These are phyloP conservation scores for Tetraodon nigroviridis DNA, from an alignment of 2,113 vertebrate species.

Conservation along the genomic window DNA sequence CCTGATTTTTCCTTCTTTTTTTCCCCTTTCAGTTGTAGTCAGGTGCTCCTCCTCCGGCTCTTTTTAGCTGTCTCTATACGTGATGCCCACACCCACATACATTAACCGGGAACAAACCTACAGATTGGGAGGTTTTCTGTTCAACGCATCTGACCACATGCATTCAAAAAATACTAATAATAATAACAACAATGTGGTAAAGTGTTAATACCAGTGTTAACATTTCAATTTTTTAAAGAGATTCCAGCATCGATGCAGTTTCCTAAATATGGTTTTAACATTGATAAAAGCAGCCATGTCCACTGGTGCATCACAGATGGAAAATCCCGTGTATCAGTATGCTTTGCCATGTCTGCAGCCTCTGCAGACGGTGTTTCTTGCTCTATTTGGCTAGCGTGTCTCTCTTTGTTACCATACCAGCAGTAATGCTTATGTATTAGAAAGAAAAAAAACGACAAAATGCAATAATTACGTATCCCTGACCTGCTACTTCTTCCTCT, in stretches of 20 bases:
- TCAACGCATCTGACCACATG: not conserved
- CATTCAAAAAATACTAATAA: no score
- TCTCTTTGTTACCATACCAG: conserved; percentile 25
- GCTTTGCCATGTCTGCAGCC: conserved; percentile 19
- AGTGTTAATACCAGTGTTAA: no score
- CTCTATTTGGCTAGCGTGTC: conserved; percentile 40
- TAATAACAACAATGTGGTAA: no score
- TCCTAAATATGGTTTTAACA: not conserved
- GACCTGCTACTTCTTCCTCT: conserved; percentile 10
- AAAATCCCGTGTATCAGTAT: conserved; percentile 1
- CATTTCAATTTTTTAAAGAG: no score
- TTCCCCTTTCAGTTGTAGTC: conserved; percentile 7
- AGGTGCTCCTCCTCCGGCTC: not conserved
- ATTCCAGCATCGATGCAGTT: not conserved
- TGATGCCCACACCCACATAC: not conserved
- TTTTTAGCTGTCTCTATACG: no score
- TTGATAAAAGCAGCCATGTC: no score
- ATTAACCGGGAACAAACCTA: conserved; percentile 6
- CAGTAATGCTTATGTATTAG: conserved; percentile 43
- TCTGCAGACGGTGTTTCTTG: conserved; percentile 51
- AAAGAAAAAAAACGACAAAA: conserved; percentile 7
- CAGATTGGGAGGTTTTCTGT: conserved; percentile 28
- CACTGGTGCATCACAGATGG: no score
- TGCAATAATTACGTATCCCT: conserved; percentile 5
- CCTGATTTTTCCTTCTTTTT: conserved; percentile 39